Evolutionary conservation across 2,888 invertebrate genomes (phyloP), one percentile per base, ranked within the genome.

Genomic region (Philaethria dido): DNA sequence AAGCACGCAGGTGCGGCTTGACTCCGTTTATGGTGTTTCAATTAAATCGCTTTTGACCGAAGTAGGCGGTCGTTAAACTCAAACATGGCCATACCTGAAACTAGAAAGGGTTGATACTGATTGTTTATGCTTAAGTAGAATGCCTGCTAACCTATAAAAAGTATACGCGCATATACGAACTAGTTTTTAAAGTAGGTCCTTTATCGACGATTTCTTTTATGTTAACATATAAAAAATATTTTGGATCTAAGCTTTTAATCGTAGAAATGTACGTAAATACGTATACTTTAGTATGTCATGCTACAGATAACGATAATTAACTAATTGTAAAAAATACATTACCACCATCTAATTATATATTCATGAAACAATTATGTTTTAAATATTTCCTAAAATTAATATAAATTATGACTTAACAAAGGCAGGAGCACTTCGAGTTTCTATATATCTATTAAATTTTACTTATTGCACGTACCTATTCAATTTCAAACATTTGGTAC

Each of bases 31-130:
- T 86, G 86, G 88, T 74, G 82, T 79, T 87, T 85, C 87, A 88
- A 89, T 89, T 89, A 89, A 89, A 86, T 88, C 83, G 82, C 85
- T 82, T 86, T 85, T 88, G 86, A 85, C 82, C 85, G 85, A 83
- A 71, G 80, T 72, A 75, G 77, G 70, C 78, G 81, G 81, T 82
- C 81, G 74, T 79, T 82, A 80, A 80, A 78, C 80, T 75, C 75
- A 66, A 64, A 72, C 76, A 71, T 63, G 66, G 76, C 72, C 69
- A 64, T 68, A 74, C 62, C 70, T 62, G 67, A 69, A 64, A 73
- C 80, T 80, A 79, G 80, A 80, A 67, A 64, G 48, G 64, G 62
- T 55, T 61, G 57, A 29, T 47, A 50, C 16, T 39, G 13, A 8
- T 54, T 60, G 42, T 45, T 45, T 45, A 45, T 16, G 8, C 18